A percentile compares a stretch with the other conserved stretches of the same genome.
phyloP scores from a whole-genome alignment of 2,888 invertebrate species.

The Zaprionus obscuricornis region DNA sequence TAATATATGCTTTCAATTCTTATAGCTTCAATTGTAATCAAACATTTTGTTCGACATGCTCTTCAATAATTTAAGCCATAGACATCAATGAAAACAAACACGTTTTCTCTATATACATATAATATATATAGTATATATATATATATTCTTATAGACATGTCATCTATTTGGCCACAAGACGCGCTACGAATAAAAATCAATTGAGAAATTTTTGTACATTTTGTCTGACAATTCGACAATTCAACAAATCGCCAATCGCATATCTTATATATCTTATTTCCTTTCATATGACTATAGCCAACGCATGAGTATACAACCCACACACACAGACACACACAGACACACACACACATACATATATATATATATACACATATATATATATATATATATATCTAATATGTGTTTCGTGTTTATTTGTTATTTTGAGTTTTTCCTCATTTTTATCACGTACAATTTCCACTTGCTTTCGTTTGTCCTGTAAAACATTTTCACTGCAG shows the following conservation, averaged over 20 bases:
- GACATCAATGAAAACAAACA: too few species aligned
- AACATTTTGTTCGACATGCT: not conserved
- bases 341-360: not conserved
- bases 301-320: not conserved
- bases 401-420: not conserved
- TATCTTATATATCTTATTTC: constrained; percentile 10
- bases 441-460: constrained; percentile 4
- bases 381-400: too few species aligned
- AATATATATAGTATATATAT: too few species aligned
- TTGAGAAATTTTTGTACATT: constrained; percentile 1
- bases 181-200: constrained; percentile 1
- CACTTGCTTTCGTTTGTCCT: constrained; percentile 3
- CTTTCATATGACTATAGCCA: too few species aligned
- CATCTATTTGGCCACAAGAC: not conserved
- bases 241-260: constrained; percentile 5
- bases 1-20: not conserved
- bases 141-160: too few species aligned
- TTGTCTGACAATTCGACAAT: constrained; percentile 15
- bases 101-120: too few species aligned
- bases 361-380: not conserved
- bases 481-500: constrained; percentile 11
- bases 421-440: not conserved
- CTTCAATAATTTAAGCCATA: not conserved
- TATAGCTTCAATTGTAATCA: not conserved
- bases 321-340: not conserved